Conservation (phyloP, 2,113 vertebrate genomes). For the Lasiurus cinereus region DNA sequence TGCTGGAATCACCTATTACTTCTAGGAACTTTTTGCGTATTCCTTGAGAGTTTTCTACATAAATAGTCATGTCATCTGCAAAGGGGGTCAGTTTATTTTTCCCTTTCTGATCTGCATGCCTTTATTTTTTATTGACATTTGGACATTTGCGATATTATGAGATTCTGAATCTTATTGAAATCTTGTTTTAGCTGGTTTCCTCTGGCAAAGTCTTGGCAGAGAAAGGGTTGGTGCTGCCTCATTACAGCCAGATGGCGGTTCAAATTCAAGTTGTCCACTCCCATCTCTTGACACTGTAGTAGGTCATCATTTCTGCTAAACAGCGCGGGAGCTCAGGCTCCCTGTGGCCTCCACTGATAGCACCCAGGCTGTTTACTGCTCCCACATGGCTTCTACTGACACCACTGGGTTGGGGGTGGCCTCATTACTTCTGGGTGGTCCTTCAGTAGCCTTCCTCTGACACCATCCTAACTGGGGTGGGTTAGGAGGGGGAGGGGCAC, state of each 20-base stretch:
- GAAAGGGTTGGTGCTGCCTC: background rate
- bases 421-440: background rate
- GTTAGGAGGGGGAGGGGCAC: fast-evolving
- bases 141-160: background rate
- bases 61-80: background rate
- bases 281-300: background rate
- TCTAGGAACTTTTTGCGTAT: background rate
- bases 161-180: background rate
- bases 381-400: background rate
- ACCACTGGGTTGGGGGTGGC: background rate
- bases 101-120: background rate
- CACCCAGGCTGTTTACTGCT: background rate
- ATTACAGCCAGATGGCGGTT: background rate
- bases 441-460: background rate
- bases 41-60: slow-evolving; percentile 11
- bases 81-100: background rate
- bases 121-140: slow-evolving; percentile 38
- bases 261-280: background rate
- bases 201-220: background rate
- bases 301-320: background rate
- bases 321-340: background rate
- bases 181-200: background rate
- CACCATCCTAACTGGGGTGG: fast-evolving
- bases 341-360: background rate
- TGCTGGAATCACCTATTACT: slow-evolving; percentile 11